Conservation (phyloP, 2,797 vertebrate species). For the Neosilurus mollespiculum region DNA sequence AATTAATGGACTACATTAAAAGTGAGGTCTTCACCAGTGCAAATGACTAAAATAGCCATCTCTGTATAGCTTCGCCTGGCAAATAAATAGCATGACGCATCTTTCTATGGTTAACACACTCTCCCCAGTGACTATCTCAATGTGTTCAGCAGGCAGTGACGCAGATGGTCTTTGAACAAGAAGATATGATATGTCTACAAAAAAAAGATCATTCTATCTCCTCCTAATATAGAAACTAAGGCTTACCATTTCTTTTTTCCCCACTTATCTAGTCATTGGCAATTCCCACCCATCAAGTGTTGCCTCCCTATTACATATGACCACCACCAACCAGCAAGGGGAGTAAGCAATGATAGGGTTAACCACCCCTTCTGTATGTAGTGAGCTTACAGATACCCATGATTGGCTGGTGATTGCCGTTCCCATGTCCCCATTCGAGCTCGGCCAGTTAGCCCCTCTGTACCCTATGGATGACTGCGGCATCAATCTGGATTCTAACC, state of each 20-base stretch:
- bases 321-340: too few species aligned
- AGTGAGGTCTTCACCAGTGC: neutral
- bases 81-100: neutral
- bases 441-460: too few species aligned
- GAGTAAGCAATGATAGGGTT: too few species aligned
- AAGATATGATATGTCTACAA: neutral
- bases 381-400: too few species aligned
- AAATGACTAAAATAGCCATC: neutral
- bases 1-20: neutral
- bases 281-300: too few species aligned
- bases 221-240: neutral
- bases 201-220: neutral
- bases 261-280: too few species aligned
- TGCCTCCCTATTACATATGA: too few species aligned
- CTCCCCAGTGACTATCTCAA: neutral
- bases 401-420: too few species aligned
- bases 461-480: too few species aligned
- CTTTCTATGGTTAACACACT: neutral
- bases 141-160: slow-evolving; percentile 1
- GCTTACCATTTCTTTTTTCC: neutral
- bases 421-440: too few species aligned
- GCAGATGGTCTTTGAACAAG: slow-evolving; percentile 12
- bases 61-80: neutral
- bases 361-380: too few species aligned
- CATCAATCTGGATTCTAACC: too few species aligned